These are phyloP conservation scores for Protophormia terraenovae DNA, from an alignment of 2,888 invertebrate genomes.

Conservation along the genomic window DNA sequence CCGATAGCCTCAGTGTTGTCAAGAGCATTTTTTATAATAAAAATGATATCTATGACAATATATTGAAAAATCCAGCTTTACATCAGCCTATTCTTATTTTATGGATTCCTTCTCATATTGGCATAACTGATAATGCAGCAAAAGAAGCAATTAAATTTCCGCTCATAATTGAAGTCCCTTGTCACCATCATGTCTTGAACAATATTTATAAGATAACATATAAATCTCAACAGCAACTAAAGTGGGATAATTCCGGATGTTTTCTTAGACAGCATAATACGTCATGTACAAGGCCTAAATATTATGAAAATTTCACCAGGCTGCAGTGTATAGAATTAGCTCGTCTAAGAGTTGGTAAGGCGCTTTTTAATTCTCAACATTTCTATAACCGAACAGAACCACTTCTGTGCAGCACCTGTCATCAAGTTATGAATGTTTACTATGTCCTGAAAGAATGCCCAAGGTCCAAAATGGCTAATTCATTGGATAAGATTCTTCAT, in stretches of 20 bases:
- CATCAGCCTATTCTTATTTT: too few species aligned
- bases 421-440: neutral
- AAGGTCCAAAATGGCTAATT: neutral
- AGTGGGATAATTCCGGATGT: neutral
- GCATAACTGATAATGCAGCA: too few species aligned
- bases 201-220: too few species aligned
- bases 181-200: too few species aligned
- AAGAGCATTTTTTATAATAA: neutral
- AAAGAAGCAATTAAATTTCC: neutral
- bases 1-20: neutral
- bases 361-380: neutral
- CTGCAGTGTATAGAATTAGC: neutral
- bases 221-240: too few species aligned
- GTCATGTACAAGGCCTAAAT: neutral
- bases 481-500: neutral
- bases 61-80: too few species aligned
- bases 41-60: too few species aligned
- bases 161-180: neutral
- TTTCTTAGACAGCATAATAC: neutral
- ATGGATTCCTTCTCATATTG: too few species aligned
- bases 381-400: constrained; percentile 1
- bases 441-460: neutral
- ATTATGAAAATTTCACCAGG: neutral
- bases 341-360: neutral
- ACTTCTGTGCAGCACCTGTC: neutral